These are phyloP conservation scores for Heliothis virescens DNA, from an alignment of 1,140 invertebrate species.

Conservation along the genomic window DNA sequence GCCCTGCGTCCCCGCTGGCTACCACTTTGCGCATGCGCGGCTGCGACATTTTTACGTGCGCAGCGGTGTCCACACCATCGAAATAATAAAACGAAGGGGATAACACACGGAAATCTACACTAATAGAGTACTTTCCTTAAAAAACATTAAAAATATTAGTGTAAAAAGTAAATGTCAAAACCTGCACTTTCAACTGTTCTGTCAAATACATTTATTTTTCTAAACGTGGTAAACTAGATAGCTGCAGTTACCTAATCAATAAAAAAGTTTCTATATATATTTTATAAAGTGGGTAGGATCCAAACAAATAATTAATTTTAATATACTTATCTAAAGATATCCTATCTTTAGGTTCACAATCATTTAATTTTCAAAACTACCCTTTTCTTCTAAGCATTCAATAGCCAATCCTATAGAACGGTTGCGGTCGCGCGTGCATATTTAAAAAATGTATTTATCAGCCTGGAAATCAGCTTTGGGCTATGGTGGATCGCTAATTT, in stretches of 20 bases:
- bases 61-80: slow-evolving; percentile 10
- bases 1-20: background rate
- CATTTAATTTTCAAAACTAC: too few species aligned
- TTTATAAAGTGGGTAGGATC: too few species aligned
- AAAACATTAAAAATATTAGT: slow-evolving; percentile 55
- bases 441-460: slow-evolving; percentile 42
- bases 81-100: background rate
- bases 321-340: too few species aligned
- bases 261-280: background rate
- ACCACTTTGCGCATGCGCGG: slow-evolving; percentile 44
- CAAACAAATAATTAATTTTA: too few species aligned
- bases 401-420: too few species aligned
- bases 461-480: slow-evolving; percentile 60
- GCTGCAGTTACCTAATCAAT: too few species aligned
- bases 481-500: slow-evolving; percentile 50
- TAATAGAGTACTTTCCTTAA: slow-evolving; percentile 42
- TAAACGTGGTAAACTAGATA: background rate
- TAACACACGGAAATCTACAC: slow-evolving; percentile 13
- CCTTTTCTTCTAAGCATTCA: too few species aligned
- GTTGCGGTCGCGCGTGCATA: too few species aligned
- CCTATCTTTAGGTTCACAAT: too few species aligned
- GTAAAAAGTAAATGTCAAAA: slow-evolving; percentile 61
- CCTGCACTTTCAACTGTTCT: slow-evolving; percentile 58
- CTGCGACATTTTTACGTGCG: slow-evolving; percentile 55
- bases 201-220: slow-evolving; percentile 32